Conservation (phyloP, 53 echinoderm and acorn worm genomes). For the Arbacia lixula region DNA sequence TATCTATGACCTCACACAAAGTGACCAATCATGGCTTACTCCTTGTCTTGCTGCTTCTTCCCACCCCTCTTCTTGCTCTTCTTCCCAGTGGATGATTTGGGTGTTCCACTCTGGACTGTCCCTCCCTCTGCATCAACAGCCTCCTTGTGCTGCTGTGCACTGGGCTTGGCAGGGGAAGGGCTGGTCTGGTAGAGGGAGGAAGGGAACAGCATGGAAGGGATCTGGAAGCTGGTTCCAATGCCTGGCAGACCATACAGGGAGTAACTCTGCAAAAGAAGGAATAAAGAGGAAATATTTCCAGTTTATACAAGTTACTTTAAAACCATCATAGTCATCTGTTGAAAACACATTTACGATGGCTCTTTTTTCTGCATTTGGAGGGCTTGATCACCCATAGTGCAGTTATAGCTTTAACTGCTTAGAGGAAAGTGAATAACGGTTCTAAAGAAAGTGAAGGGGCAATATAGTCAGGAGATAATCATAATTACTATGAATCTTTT, state of each 20-base stretch:
- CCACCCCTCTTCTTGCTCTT: conserved; percentile 75
- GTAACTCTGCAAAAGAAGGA: conserved; percentile 71
- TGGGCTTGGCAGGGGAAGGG: conserved; percentile 67
- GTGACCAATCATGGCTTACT: conserved; percentile 9
- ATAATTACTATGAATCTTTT: no score
- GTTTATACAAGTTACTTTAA: no score
- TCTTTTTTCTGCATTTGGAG: no score
- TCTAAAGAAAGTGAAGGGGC: no score
- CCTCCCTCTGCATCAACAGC: conserved; percentile 43
- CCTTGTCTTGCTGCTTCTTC: conserved; percentile 59
- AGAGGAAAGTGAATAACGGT: no score
- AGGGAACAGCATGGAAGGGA: conserved; percentile 86
- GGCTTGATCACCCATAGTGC: no score
- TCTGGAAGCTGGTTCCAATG: conserved; percentile 75
- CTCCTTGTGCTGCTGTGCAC: conserved; percentile 23
- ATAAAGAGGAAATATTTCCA: neutral
- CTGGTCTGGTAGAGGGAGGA: conserved; percentile 89
- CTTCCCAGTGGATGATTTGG: conserved; percentile 47
- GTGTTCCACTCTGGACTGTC: conserved; percentile 31
- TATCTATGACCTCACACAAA: no score
- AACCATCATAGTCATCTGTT: no score
- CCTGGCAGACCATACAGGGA: conserved; percentile 92
- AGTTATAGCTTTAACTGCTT: no score
- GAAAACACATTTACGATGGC: no score
- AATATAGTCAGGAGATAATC: no score